These are phyloP conservation scores for Hippocampus comes DNA, from an alignment of 2,113 vertebrate species.

Conservation along the genomic window DNA sequence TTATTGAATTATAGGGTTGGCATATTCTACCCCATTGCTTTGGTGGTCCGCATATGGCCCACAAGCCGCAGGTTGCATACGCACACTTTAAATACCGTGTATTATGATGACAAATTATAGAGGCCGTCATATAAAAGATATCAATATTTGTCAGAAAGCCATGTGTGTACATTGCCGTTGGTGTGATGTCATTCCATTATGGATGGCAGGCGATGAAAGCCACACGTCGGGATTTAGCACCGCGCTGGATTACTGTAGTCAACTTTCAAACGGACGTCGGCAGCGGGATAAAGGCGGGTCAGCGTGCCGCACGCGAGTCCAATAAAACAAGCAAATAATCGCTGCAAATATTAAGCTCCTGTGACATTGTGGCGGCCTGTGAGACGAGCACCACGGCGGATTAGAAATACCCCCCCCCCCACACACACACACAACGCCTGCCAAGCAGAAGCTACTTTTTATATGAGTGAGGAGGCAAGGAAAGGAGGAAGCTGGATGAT, in stretches of 20 bases:
- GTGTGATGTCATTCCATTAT: constrained; percentile 80
- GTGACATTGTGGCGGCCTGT: constrained; percentile 72
- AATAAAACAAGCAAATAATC: constrained; percentile 82
- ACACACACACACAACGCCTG: constrained; percentile 43
- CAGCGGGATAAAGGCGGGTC: constrained; percentile 76
- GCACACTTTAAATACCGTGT: not conserved
- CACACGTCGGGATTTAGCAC: constrained; percentile 71
- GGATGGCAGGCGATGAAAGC: constrained; percentile 58
- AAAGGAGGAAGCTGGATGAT: constrained; percentile 18
- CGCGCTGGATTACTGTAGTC: constrained; percentile 74
- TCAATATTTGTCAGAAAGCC: constrained; percentile 31
- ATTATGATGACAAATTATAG: not conserved
- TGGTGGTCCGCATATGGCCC: not conserved
- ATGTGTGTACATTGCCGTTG: constrained; percentile 64
- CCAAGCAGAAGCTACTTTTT: constrained; percentile 51
- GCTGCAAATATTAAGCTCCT: constrained; percentile 79
- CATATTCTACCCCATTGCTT: not conserved
- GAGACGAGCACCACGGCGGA: constrained; percentile 62
- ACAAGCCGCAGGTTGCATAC: not conserved
- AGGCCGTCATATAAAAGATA: not conserved
- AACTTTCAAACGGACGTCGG: constrained; percentile 74
- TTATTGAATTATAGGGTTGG: too few relatives aligned
- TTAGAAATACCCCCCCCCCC: constrained; percentile 68
- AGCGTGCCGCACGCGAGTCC: constrained; percentile 73
- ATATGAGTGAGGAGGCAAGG: constrained; percentile 38